These are phyloP conservation scores for Drosophila incognita DNA, from an alignment of 2,888 invertebrate genomes.

Conservation along the genomic window DNA sequence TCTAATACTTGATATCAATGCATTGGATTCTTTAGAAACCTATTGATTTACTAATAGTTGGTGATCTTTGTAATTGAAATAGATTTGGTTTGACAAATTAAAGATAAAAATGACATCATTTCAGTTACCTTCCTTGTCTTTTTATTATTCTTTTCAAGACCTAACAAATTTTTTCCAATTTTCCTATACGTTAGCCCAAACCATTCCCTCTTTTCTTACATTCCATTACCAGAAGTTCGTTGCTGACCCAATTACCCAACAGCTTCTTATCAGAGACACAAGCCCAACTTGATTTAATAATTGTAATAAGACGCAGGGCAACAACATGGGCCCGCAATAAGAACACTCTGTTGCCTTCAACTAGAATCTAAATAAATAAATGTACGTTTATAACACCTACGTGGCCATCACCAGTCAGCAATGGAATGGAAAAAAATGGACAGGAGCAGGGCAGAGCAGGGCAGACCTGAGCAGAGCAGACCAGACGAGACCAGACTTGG, in stretches of 20 bases:
- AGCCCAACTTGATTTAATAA: slow-evolving; percentile 61
- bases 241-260: slow-evolving; percentile 16
- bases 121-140: background rate
- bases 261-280: slow-evolving; percentile 2
- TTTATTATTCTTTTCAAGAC: background rate
- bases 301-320: slow-evolving; percentile 47
- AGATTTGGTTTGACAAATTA: background rate
- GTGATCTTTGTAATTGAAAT: background rate
- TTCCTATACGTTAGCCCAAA: background rate
- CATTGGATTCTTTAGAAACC: background rate
- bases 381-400: slow-evolving; percentile 72
- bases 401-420: slow-evolving; percentile 37
- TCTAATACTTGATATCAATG: fast-evolving
- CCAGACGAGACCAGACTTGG: slow-evolving; percentile 7
- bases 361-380: slow-evolving; percentile 76
- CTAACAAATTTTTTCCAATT: background rate
- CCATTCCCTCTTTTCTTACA: background rate
- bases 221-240: background rate
- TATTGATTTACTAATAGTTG: background rate
- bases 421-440: slow-evolving; percentile 1
- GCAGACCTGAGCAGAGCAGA: background rate
- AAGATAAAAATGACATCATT: background rate
- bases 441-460: slow-evolving; percentile 11
- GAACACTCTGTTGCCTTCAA: slow-evolving; percentile 46
- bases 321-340: slow-evolving; percentile 12